Base-by-base conservation (phyloP, 1,140 invertebrate genomes). In the Aphaenogaster ashmeadi region DNA sequence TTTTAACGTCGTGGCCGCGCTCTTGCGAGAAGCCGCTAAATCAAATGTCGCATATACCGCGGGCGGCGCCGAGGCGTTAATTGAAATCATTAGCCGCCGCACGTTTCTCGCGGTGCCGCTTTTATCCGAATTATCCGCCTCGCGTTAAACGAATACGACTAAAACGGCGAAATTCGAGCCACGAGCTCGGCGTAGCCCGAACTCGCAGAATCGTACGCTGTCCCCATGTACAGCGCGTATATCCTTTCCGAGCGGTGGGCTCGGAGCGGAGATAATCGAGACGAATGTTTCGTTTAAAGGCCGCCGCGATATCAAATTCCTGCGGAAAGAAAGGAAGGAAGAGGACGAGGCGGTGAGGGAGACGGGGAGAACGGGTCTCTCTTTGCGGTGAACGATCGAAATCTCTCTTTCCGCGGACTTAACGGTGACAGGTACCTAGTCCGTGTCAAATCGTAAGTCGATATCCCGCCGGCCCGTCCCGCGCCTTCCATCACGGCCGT, bases 391-490 rank as follows among this genome's bases (percentile, higher is more conserved):
- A 92, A 90, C 90, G 91, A 92, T 91, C 87, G 89, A 91, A 92
- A 92, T 89, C 89, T 92, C 91, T 93, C 92, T 92, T 88, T 88
- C 66, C 54, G n/a, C 58, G 79, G 83, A 89, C 74, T 90, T 90
- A 87, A 87, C 74, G 88, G 90, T 91, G 92, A 93, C 92, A 88
- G 91, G 88, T 88, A 89, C 86, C 87, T 69, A 89, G 91, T 90
- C 87, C 88, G 81, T 91, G 90, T 94, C 92, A 93, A 93, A 93
- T 91, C 85, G 91, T 87, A 86, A 93, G 91, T 91, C 92, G 92
- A 93, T 93, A 93, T 92, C 87, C 84, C 64, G 83, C 60, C 86
- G 66, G n/a, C 44, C 58, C 56, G 85, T 58, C 58, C 56, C 44
- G 36, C 44, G 44, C 64, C 67, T 69, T 78, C 67, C 87, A 75